These are phyloP conservation scores for Mirounga angustirostris DNA, from an alignment of 2,113 vertebrate genomes.

Conservation along the genomic window DNA sequence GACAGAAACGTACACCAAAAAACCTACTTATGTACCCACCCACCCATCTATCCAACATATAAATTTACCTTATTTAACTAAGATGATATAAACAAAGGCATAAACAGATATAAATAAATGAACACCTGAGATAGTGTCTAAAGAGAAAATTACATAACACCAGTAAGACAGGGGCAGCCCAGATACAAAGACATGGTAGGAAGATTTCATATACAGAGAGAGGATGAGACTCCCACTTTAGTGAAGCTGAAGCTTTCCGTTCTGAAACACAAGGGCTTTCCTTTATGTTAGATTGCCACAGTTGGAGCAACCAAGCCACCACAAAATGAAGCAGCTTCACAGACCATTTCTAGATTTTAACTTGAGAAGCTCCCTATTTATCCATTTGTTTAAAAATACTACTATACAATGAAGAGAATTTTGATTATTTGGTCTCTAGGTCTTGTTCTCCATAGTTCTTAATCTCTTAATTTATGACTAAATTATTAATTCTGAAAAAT, in stretches of 20 bases:
- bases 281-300: background rate
- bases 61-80: slow-evolving; percentile 40
- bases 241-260: background rate
- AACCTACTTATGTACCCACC: background rate
- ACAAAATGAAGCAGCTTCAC: background rate
- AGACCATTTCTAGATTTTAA: background rate
- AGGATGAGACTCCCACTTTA: background rate
- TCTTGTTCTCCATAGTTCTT: background rate
- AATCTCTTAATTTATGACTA: slow-evolving; percentile 8
- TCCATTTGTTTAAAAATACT: slow-evolving; percentile 37
- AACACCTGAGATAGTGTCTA: background rate
- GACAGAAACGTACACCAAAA: background rate
- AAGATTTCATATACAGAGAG: background rate
- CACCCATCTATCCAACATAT: background rate
- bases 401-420: slow-evolving; percentile 28
- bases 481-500: slow-evolving; percentile 36
- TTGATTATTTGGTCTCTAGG: background rate
- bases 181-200: background rate
- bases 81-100: slow-evolving; percentile 45
- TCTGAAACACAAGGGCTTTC: background rate
- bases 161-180: background rate
- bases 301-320: background rate
- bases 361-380: background rate
- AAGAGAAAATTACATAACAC: slow-evolving; percentile 3
- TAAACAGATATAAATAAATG: background rate